phyloP scores from a whole-genome alignment of 2,113 vertebrate species.

The Sander vitreus region DNA sequence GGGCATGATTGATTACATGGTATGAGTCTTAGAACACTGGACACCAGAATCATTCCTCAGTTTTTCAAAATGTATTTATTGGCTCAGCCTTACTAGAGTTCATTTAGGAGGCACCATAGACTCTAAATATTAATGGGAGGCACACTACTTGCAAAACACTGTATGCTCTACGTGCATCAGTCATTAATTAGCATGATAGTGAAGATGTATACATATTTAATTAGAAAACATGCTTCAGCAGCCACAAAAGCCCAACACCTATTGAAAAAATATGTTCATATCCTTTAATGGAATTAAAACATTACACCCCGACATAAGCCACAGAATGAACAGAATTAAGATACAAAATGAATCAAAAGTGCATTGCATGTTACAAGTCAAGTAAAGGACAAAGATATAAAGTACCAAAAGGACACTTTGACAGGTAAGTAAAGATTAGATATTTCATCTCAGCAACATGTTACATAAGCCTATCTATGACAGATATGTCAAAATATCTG shows the following conservation, averaged over 20 bases:
- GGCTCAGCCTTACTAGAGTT: constrained; percentile 6
- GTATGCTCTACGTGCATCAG: not conserved
- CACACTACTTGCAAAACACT: not conserved
- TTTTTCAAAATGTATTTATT: not conserved
- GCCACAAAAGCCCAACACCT: constrained; percentile 19
- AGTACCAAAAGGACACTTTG: constrained; percentile 33
- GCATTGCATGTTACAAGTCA: constrained; percentile 26
- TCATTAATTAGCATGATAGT: not conserved
- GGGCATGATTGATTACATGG: not conserved
- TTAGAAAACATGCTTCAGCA: constrained; percentile 7
- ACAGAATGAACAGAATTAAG: not conserved
- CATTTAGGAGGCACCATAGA: not conserved
- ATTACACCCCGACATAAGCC: constrained; percentile 20
- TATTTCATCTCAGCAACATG: not conserved
- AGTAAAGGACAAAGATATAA: constrained; percentile 28
- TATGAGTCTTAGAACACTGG: not conserved
- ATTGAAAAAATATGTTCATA: constrained; percentile 8
- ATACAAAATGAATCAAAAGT: constrained; percentile 50
- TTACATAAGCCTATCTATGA: constrained; percentile 5
- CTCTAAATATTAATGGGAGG: too few species aligned
- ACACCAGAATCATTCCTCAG: not conserved
- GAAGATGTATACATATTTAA: constrained; percentile 33
- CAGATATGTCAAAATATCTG: not conserved
- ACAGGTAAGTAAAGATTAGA: not conserved
- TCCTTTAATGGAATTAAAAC: constrained; percentile 37